Percentiles rank a stretch among this genome's conserved stretches.
Conservation (phyloP, 2,797 vertebrate species). For the Sebastes reedi region DNA sequence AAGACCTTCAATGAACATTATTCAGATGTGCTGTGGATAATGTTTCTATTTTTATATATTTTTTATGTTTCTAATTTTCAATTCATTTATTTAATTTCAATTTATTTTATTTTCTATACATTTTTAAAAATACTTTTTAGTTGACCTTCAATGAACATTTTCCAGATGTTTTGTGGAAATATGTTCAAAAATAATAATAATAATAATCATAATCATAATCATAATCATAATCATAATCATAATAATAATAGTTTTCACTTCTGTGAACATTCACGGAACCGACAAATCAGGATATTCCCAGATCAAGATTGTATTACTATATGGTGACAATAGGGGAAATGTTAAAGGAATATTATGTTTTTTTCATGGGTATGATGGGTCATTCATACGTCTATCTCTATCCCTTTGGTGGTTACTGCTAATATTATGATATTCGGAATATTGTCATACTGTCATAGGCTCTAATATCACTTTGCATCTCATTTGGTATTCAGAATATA, state of each 20-base stretch:
- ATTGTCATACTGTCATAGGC: not conserved
- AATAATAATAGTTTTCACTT: not conserved
- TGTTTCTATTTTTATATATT: too few species aligned
- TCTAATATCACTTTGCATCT: not conserved
- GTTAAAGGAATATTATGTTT: not conserved
- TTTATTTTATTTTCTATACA: not conserved
- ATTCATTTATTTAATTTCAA: not conserved
- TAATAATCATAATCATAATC: not conserved
- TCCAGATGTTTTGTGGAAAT: not conserved
- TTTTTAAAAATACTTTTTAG: too few species aligned
- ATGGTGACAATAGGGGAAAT: not conserved
- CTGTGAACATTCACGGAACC: not conserved
- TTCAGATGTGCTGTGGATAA: too few species aligned
- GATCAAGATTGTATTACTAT: not conserved
- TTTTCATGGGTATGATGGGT: not conserved
- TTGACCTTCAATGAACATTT: not conserved
- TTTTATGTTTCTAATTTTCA: too few species aligned
- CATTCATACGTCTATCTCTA: not conserved
- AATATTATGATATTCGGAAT: not conserved
- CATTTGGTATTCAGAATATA: not conserved
- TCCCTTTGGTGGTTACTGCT: not conserved
- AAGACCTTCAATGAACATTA: too few species aligned
- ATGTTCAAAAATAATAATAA: too few species aligned
- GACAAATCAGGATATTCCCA: not conserved
- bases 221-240: too few species aligned